Percentiles rank a stretch among this genome's conserved stretches.
Conservation (phyloP, 2,113 vertebrate genomes). For the Sardina pilchardus region DNA sequence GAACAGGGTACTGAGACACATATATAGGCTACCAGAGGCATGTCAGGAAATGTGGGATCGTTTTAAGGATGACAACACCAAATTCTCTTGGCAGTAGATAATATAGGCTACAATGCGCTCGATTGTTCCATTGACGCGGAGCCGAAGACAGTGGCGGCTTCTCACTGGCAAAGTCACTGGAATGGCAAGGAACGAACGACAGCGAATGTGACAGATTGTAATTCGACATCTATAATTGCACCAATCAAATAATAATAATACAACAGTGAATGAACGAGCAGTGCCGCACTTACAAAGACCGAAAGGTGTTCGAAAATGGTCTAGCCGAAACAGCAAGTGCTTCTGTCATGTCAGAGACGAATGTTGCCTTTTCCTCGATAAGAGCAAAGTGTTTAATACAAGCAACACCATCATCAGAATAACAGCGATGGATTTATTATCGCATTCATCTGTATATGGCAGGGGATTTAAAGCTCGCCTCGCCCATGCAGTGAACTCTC, state of each 20-base stretch:
- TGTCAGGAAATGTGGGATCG: background rate
- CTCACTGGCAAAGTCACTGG: background rate
- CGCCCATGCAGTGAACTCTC: constrained; percentile 56
- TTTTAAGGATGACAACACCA: constrained; percentile 5
- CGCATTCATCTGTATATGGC: background rate
- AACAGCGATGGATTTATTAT: background rate
- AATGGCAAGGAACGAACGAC: background rate
- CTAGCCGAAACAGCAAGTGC: background rate
- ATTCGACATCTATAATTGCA: background rate
- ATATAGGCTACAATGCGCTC: background rate
- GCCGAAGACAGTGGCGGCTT: background rate
- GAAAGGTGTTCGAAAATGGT: background rate
- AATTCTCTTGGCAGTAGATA: constrained; percentile 2
- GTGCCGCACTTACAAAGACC: background rate
- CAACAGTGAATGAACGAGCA: background rate
- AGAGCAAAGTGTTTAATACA: background rate
- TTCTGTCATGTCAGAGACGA: background rate
- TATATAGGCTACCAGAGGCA: background rate
- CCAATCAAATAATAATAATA: background rate
- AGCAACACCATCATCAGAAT: too few relatives aligned
- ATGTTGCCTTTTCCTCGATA: background rate
- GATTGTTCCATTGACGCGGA: background rate
- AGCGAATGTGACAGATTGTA: background rate
- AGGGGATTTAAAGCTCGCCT: constrained; percentile 47
- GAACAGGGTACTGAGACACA: background rate